Base-by-base conservation (phyloP, 2,797 vertebrate genomes). In the Labeo calbasu region DNA sequence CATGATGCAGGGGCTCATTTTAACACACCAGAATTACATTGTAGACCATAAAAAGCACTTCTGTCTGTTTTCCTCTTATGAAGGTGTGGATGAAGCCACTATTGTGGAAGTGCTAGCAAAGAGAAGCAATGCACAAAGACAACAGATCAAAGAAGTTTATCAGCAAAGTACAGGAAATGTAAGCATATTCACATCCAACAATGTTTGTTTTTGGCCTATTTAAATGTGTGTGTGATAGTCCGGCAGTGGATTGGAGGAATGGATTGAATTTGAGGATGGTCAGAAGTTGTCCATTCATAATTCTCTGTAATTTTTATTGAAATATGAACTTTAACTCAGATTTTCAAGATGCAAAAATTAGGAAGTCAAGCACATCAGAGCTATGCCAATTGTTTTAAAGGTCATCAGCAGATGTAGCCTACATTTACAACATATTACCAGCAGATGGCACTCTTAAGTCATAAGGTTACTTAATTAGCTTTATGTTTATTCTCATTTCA, bases 1-100 rank as follows among this genome's bases (percentile, higher is more conserved):
- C 66, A 71, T n/a, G 7, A 46, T 25, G n/a, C n/a, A 70, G 7
- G 8, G 8, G 13, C 14, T 48, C 5, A 46, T 46, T 70, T 48
- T 14, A 4, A 23, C 14, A 5, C 1, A 71, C 13, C 13, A 28
- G 25, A 63, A 63, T 28, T 15, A 53, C 6, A 2, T 5, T 55
- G 53, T 55, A 65, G 25, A 72, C 28, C 23, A 50, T 36, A 40
- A 13, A 36, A 14, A 10, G 5, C 2, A 21, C 8, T 59, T 72
- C 61, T 0, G 3, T 63, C 2, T 71, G 7, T 78, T 69, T 46
- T 86, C 19, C 28, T 85, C 23, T 21, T 21, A 77, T 21, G 13
- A 82, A 99, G 97, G 94, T n/a, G 96, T 98, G 82, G 96, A 98
- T 85, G 95, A 97, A 93, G 95, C 94, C 1, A 94, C 94, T 75